These are phyloP conservation scores for Sinonovacula constricta DNA, from an alignment of 1,140 invertebrate genomes.

Conservation along the genomic window DNA sequence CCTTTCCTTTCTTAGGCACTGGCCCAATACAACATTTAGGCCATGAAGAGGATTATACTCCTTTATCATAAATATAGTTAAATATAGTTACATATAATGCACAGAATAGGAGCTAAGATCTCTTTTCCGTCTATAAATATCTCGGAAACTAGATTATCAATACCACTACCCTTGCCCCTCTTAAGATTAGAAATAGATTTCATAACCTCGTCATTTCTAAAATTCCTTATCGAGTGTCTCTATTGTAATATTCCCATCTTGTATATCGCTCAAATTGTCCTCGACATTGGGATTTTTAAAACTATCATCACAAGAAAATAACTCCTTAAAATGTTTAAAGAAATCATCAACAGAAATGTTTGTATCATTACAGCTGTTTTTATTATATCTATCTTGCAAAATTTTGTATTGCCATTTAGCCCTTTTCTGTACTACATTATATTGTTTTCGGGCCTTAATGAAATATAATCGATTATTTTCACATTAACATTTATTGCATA, in stretches of 20 bases:
- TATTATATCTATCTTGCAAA: not conserved
- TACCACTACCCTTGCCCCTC: not conserved
- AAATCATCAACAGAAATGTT: no score
- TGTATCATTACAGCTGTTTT: no score
- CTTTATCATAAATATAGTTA: no score
- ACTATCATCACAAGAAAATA: no score
- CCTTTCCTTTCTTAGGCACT: not conserved
- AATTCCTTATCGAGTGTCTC: not conserved
- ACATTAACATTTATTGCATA: not conserved
- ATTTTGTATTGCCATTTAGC: no score
- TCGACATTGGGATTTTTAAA: no score
- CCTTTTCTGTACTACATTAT: not conserved
- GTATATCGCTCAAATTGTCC: no score
- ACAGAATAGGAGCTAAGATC: no score
- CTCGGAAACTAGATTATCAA: not conserved
- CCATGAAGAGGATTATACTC: slow-evolving; percentile 1
- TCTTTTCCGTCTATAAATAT: no score
- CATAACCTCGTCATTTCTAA: not conserved
- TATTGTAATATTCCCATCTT: not conserved
- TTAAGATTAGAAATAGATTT: not conserved
- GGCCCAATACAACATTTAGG: not conserved
- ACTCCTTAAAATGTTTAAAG: no score
- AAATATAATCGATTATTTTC: not conserved
- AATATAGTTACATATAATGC: no score
- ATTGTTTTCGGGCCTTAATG: not conserved